These are phyloP conservation scores for Scaptomyza montana DNA, from an alignment of 1,140 invertebrate genomes.

Conservation along the genomic window DNA sequence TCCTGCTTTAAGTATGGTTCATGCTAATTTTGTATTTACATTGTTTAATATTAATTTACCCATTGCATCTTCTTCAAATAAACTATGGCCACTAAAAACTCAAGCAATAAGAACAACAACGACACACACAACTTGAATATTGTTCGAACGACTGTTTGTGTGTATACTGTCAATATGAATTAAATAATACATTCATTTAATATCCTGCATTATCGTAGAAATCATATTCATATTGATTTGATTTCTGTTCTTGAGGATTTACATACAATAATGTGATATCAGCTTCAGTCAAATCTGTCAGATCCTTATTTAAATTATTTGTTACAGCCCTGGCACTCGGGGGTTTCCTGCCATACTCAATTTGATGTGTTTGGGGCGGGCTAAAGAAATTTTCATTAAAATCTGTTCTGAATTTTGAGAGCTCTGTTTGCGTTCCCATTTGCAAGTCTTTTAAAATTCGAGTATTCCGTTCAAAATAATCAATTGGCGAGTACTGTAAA, in stretches of 20 bases:
- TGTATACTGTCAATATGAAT: neutral
- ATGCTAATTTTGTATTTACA: constrained; percentile 24
- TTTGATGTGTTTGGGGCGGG: neutral
- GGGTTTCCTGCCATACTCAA: constrained; percentile 7
- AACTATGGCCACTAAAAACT: neutral
- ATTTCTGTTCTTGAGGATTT: constrained; percentile 3
- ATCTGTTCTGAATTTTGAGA: constrained; percentile 5
- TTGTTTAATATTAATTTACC: neutral
- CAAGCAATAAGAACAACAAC: neutral
- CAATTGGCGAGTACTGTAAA: constrained; percentile 43
- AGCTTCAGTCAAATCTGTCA: neutral
- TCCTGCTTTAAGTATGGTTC: constrained; percentile 16
- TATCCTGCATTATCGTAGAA: constrained; percentile 24
- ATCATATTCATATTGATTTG: constrained; percentile 18
- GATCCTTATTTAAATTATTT: constrained; percentile 14
- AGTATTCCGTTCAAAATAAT: constrained; percentile 48
- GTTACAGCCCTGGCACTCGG: constrained; percentile 1
- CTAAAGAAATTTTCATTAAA: constrained; percentile 13
- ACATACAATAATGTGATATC: neutral
- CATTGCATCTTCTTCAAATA: neutral
- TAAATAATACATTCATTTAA: constrained; percentile 1
- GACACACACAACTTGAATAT: neutral
- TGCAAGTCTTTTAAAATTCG: constrained; percentile 24
- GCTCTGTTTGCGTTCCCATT: constrained; percentile 4
- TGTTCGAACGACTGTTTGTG: neutral